A percentile compares a stretch with the other conserved stretches of the same genome.
These are phyloP conservation scores for Bemisia tabaci DNA, from an alignment of 1,140 invertebrate genomes.

Conservation along the genomic window DNA sequence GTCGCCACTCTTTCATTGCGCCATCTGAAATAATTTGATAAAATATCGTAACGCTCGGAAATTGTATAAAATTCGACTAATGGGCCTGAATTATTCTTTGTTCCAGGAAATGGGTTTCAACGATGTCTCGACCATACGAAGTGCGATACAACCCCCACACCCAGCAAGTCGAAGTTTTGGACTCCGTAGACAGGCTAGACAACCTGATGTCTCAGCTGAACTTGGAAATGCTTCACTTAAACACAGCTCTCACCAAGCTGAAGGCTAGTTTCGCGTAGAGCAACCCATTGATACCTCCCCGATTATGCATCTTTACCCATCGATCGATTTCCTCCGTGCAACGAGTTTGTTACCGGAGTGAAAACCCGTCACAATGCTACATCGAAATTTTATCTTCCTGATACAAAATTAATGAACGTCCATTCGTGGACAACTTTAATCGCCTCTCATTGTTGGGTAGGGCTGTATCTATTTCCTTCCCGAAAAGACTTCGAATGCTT, in stretches of 20 bases:
- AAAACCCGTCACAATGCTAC: too few relatives aligned
- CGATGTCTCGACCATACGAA: conserved; percentile 81
- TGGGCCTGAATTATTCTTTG: conserved; percentile 7
- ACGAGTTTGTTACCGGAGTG: too few relatives aligned
- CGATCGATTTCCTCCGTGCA: too few relatives aligned
- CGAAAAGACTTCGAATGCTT: not conserved
- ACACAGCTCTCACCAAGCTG: conserved; percentile 68
- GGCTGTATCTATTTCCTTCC: not conserved
- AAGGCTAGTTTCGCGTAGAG: conserved; percentile 39
- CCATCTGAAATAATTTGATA: not conserved
- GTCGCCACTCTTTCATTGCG: not conserved
- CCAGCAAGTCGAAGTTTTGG: conserved; percentile 81
- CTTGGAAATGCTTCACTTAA: conserved; percentile 67
- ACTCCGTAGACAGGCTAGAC: conserved; percentile 72
- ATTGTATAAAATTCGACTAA: not conserved
- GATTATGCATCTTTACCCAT: too few relatives aligned
- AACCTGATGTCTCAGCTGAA: conserved; percentile 62
- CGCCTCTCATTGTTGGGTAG: too few relatives aligned
- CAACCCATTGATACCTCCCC: conserved; percentile 3
- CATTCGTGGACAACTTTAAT: too few relatives aligned
- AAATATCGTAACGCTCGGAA: not conserved
- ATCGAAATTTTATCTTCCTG: too few relatives aligned
- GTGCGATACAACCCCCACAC: conserved; percentile 95
- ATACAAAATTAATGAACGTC: too few relatives aligned
- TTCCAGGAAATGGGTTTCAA: conserved; percentile 64